Percentiles rank a stretch among this genome's conserved stretches.
These are phyloP conservation scores for Crepidodera aurea DNA, from an alignment of 2,888 invertebrate genomes.

Conservation along the genomic window DNA sequence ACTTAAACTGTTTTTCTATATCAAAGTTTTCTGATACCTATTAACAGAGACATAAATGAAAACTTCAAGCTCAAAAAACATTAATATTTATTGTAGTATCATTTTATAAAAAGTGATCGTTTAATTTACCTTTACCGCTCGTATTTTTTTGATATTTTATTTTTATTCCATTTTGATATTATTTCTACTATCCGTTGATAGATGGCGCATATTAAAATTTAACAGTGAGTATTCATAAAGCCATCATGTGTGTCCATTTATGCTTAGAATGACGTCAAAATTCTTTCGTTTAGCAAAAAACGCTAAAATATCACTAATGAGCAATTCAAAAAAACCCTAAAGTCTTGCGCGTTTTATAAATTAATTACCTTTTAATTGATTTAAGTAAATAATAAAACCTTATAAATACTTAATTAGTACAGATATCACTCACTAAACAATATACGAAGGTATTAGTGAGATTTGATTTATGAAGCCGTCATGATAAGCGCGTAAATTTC, in stretches of 20 bases:
- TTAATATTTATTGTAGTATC: too few relatives aligned
- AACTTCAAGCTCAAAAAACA: too few relatives aligned
- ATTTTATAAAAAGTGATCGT: too few relatives aligned
- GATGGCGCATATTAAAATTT: not conserved
- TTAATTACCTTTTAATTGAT: constrained; percentile 18
- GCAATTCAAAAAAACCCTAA: not conserved
- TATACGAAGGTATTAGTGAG: not conserved
- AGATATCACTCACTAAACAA: not conserved
- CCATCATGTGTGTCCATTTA: not conserved
- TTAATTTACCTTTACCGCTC: too few relatives aligned
- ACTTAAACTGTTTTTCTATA: too few relatives aligned
- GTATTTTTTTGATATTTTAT: too few relatives aligned
- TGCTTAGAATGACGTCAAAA: not conserved
- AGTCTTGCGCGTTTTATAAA: constrained; percentile 20
- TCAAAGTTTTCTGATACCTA: too few relatives aligned
- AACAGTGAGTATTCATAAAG: not conserved
- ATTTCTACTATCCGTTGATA: not conserved
- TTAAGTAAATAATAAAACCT: constrained; percentile 8
- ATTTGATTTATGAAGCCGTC: constrained; percentile 2
- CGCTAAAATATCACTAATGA: constrained; percentile 1
- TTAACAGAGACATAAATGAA: too few relatives aligned
- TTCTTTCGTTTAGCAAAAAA: not conserved
- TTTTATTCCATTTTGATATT: too few relatives aligned
- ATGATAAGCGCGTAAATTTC: constrained; percentile 26
- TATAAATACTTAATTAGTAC: not conserved